These are phyloP conservation scores for Eupeodes latifasciatus DNA, from an alignment of 2,888 invertebrate genomes.

Conservation along the genomic window DNA sequence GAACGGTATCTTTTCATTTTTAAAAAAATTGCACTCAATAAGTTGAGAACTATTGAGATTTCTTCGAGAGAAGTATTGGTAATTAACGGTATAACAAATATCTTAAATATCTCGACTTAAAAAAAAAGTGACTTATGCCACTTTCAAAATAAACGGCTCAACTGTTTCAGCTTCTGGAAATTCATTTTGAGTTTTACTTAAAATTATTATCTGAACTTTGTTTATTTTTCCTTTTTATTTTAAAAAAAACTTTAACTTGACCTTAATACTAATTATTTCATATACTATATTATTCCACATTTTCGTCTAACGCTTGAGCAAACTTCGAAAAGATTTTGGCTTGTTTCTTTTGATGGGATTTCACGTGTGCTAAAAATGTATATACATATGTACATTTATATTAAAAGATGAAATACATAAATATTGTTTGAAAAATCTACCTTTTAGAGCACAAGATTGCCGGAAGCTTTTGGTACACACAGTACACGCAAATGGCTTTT, in stretches of 20 bases:
- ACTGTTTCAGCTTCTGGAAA: too few relatives aligned
- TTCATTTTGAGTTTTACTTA: too few relatives aligned
- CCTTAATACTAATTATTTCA: neutral
- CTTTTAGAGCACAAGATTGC: neutral
- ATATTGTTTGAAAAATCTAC: neutral
- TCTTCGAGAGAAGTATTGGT: too few relatives aligned
- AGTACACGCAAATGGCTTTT: constrained; percentile 26
- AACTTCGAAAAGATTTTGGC: neutral
- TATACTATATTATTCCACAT: neutral
- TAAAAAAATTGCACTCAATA: too few relatives aligned
- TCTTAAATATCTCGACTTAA: too few relatives aligned
- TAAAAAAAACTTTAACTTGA: neutral
- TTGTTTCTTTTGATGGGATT: constrained; percentile 1
- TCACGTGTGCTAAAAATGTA: neutral
- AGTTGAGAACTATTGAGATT: too few relatives aligned
- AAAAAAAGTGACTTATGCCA: too few relatives aligned
- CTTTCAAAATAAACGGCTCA: too few relatives aligned
- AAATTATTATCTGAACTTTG: too few relatives aligned
- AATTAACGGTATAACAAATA: too few relatives aligned
- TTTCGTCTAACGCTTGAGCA: neutral
- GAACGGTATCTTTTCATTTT: too few relatives aligned
- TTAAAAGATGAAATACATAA: neutral
- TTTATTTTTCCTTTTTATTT: neutral
- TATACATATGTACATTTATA: neutral
- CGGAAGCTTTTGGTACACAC: constrained; percentile 25